Evolutionary conservation across 1,140 invertebrate species (phyloP).

Genomic region (Drosophila leontia): DNA sequence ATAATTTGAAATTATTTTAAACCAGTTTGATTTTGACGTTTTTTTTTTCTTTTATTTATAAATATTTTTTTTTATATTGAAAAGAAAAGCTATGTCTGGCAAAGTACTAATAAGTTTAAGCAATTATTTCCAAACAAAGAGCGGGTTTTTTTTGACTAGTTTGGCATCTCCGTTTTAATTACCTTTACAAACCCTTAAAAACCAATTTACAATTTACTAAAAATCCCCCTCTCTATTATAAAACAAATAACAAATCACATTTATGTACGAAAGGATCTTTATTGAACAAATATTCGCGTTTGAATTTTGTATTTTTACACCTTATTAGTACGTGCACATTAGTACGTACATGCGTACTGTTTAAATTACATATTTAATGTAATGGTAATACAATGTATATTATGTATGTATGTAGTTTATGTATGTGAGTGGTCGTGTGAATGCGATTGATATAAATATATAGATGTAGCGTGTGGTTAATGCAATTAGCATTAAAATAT

Average conservation of each 20-base stretch:
- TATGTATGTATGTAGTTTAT: slow-evolving; percentile 48
- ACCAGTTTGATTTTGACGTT: too few relatives aligned
- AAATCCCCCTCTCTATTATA: too few relatives aligned
- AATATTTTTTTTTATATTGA: too few relatives aligned
- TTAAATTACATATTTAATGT: slow-evolving; percentile 62
- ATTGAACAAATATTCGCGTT: slow-evolving; percentile 60
- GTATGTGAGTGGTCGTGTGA: slow-evolving; percentile 49
- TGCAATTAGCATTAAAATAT: slow-evolving; percentile 47
- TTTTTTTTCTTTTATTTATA: too few relatives aligned
- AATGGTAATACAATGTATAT: slow-evolving; percentile 60
- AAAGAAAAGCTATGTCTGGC: too few relatives aligned
- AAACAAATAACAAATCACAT: not conserved
- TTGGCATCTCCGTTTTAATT: too few relatives aligned
- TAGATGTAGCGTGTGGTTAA: slow-evolving; percentile 49
- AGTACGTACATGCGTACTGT: slow-evolving; percentile 53
- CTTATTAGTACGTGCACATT: slow-evolving; percentile 63
- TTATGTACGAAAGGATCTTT: slow-evolving; percentile 60
- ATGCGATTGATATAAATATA: slow-evolving; percentile 52
- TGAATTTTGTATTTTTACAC: slow-evolving; percentile 64
- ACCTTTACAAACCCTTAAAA: too few relatives aligned
- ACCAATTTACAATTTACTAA: too few relatives aligned
- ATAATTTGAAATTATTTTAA: too few relatives aligned
- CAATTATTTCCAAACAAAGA: too few relatives aligned
- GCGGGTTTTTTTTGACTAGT: too few relatives aligned
- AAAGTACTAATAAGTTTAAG: too few relatives aligned